Evolutionary conservation across 2,888 invertebrate genomes (phyloP), one percentile per base, ranked within the genome.

Genomic region (Dryocosmus kuriphilus): DNA sequence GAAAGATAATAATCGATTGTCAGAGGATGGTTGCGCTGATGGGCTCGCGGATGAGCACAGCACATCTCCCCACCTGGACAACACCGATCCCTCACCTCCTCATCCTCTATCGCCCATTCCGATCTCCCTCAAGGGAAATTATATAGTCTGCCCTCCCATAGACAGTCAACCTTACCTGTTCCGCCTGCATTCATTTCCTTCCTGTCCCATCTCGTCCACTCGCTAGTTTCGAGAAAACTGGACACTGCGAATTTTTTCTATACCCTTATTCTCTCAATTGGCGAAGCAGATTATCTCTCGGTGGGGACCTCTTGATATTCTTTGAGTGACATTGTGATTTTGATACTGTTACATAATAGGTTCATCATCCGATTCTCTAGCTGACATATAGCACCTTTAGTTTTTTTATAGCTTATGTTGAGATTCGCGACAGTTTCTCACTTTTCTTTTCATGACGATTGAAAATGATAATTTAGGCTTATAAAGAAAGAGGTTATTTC

Each of bases 51-150:
- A 90, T 89, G 89, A 88, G 87, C 84, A 85, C 84, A 83, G 86
- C 86, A 85, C 84, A 85, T 78, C 86, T 84, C 85, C 83, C 85
- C 86, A 85, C 87, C 87, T 86, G 86, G 85, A 84, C 86, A 85
- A 85, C 83, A 81, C 85, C 83, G 81, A 80, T 81, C 84, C 82
- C 79, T 79, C 80, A 77, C 81, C 84, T 82, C 85, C 85, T 81
- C 83, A 80, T 81, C 80, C 78, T 79, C 84, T 86, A 86, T 87
- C 87, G 84, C 84, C 87, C 85, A 85, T 85, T 82, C 84, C 90
- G 91, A 91, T 91, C 89, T 91, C 91, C 91, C 91, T 91, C 91
- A 91, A 90, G 91, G 91, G 91, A 91, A 91, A 91, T 91, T 91
- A 91, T 90, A 88, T 86, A 88, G 88, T 88, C 87, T 86, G 86